Base-by-base conservation (phyloP, 2,113 vertebrate genomes). In the Mus spicilegus region DNA sequence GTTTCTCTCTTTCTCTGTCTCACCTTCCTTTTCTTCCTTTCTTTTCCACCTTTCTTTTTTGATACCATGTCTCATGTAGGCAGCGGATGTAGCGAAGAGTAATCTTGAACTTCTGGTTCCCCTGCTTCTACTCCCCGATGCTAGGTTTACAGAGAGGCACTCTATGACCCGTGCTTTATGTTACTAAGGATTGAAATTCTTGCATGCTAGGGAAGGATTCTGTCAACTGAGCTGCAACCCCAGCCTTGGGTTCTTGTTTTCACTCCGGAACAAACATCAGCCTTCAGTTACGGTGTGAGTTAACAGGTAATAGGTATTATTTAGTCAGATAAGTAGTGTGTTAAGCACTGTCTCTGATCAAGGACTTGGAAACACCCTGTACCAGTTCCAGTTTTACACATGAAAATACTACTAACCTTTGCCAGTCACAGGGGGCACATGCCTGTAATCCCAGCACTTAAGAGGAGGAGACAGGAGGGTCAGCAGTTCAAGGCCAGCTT, bases 201-300 rank as follows among this genome's bases (percentile, higher is more conserved):
- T 63, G 58, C 56, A 42, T 63, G n/a, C n/a, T 39, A 39, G 54
- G 80, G 22, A 63, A 65, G 26, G 58, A 46, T 42, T 65, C 26
- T 30, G 39, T 85, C 26, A 42, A 65, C n/a, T 63, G n/a, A 84
- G n/a, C 36, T 46, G 7, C n/a, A 46, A 30, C 20, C 16, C 26
- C 39, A 65, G 39, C 14, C 56, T 28, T 39, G 73, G 58, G 49
- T 69, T 94, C 58, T 93, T 78, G 51, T 87, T 96, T 96, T 93
- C 61, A 33, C 87, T 61, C 70, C 73, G 51, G 54, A 89, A 80
- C 39, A 78, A 33, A 70, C 7, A 39, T 51, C 58, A 94, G 39
- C 46, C 11, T 78, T 87, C 73, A 56, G 58, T 78, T 88, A 93
- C 90, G 78, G 70, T 82, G 65, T 33, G 33, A 70, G 63, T 42